Evolutionary conservation across 2,113 vertebrate species (phyloP).

Genomic region (Myiozetetes cayanensis): DNA sequence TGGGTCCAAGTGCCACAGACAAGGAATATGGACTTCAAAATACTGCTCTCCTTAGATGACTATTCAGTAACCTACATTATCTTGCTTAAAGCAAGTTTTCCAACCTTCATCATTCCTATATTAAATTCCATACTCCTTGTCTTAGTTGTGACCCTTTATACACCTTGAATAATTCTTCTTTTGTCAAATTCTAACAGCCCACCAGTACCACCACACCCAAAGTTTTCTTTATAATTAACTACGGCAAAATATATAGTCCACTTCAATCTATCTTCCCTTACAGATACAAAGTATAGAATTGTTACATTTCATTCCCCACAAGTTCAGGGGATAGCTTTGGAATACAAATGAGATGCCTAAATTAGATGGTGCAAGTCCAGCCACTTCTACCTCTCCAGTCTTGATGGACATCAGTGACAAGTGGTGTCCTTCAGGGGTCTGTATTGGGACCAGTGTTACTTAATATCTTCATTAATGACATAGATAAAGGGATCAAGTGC

Average conservation of each 20-base stretch:
- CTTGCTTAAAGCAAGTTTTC: background rate
- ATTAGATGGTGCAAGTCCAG: background rate
- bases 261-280: background rate
- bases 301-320: background rate
- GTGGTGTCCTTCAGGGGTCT: background rate
- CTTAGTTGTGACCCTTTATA: background rate
- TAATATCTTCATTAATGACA: background rate
- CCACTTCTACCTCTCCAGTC: background rate
- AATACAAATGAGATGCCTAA: background rate
- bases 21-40: background rate
- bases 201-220: background rate
- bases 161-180: background rate
- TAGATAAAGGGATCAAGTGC: accelerated
- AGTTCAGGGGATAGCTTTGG: background rate
- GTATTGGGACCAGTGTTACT: background rate
- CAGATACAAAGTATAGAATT: background rate
- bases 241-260: background rate
- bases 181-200: background rate
- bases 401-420: background rate
- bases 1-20: background rate
- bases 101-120: background rate
- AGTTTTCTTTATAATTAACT: background rate
- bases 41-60: background rate
- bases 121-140: background rate
- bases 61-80: background rate